Evolutionary conservation across 1,140 invertebrate species (phyloP), one percentile per base, ranked within the genome.

Genomic region (Drosophila athabasca): DNA sequence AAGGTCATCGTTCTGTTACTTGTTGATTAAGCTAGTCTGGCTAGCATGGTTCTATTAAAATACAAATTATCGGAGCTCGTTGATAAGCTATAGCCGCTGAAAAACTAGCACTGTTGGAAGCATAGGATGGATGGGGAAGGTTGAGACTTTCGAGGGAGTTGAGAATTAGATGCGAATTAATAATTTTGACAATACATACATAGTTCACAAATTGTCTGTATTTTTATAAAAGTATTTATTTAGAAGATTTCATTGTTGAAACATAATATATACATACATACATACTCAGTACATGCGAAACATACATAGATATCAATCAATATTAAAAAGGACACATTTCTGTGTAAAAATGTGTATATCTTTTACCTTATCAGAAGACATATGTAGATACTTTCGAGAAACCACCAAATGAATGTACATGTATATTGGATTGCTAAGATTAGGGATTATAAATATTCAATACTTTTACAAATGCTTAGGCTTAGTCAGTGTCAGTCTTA

Each of bases 151-250:
- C 22, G 29, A 62, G 31, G 31, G 51, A 19, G n/a, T 66, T 48
- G 76, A 61, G 62, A 66, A 52, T 79, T 57, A 68, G 19, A 45
- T 61, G 62, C 53, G 48, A 69, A 66, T 68, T 79, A 78, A 89
- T 89, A 46, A 89, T 89, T 89, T 89, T 79, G 84, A 88, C 84
- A 88, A 88, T 89, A 89, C 79, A 76, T 66, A 82, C 79, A 76
- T 66, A 82, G 75, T 70, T 76, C 75, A 79, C 59, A 85, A 76
- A 87, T 82, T 87, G 45, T 75, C 74, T 87, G 82, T 87, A 87
- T 87, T 87, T 87, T 89, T 88, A 89, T 88, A 88, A 53, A 71
- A 84, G 79, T 87, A 79, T 89, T 88, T 79, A 83, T 83, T 83
- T 87, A 83, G 62, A 76, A 73, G 22, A 29, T 64, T 51, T 64